Conservation (phyloP, 2,113 vertebrate genomes). For the Vulpes vulpes region DNA sequence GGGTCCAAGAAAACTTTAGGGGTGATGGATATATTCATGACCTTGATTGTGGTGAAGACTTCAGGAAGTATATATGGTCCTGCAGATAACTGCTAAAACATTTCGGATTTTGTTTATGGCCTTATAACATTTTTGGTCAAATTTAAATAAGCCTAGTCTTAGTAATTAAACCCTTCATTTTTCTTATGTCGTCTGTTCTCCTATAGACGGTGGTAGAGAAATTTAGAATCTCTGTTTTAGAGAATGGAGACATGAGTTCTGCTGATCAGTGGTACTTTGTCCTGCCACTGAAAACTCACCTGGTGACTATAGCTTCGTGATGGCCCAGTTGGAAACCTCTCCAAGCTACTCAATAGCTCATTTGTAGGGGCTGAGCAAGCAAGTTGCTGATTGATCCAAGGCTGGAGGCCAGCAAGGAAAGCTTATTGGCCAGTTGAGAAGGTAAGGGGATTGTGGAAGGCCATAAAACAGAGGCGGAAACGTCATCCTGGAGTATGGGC, state of each 20-base stretch:
- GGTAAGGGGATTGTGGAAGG: not conserved
- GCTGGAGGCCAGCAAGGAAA: not conserved
- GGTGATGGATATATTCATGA: not conserved
- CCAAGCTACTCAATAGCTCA: not conserved
- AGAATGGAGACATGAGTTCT: not conserved
- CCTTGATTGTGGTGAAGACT: not conserved
- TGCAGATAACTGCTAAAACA: not conserved
- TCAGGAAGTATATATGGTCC: not conserved
- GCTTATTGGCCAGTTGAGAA: not conserved
- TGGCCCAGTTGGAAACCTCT: not conserved
- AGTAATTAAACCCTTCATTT: not conserved
- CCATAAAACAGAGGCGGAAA: not conserved
- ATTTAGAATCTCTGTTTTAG: not conserved
- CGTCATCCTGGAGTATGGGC: not conserved
- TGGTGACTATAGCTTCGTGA: not conserved
- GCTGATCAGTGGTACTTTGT: not conserved
- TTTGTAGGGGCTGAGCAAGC: not conserved
- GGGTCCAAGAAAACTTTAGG: not conserved
- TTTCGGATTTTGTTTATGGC: not conserved
- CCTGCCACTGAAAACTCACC: not conserved
- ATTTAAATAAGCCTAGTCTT: not conserved
- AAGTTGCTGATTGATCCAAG: not conserved
- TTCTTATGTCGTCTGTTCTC: not conserved
- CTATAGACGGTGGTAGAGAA: conserved; percentile 21
- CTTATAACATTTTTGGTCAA: not conserved